Evolutionary conservation across 2,113 vertebrate genomes (phyloP).

Genomic region (Circaetus cinerascens): DNA sequence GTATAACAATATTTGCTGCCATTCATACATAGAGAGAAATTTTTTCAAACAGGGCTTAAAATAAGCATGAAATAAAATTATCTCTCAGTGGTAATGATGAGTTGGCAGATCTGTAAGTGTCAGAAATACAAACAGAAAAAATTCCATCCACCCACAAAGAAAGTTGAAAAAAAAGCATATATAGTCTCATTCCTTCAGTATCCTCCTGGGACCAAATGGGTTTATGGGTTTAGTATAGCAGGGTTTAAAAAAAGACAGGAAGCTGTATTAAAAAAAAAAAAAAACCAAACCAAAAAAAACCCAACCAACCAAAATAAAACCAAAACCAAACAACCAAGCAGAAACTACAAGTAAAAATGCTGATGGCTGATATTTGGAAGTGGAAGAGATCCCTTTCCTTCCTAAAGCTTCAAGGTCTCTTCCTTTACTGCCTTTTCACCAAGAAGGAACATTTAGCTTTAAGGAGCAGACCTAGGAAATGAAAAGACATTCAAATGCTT

Average conservation of each 20-base stretch:
- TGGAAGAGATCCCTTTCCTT: not conserved
- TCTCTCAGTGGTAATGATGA: not conserved
- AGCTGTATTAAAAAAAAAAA: not conserved
- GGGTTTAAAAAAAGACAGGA: not conserved
- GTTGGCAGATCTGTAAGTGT: not conserved
- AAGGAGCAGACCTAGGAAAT: not conserved
- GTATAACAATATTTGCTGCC: not conserved
- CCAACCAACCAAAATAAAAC: not conserved
- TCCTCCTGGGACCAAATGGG: not conserved
- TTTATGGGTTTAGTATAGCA: not conserved
- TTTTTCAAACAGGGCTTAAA: not conserved
- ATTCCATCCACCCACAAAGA: not conserved
- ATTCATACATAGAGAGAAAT: not conserved
- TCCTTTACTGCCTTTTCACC: not conserved
- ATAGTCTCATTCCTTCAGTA: not conserved
- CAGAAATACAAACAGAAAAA: not conserved
- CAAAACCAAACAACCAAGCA: not conserved
- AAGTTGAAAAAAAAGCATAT: not conserved
- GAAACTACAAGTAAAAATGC: not conserved
- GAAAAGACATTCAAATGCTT: not conserved
- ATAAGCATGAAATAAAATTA: not conserved
- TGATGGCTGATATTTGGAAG: not conserved
- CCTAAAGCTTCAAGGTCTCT: not conserved
- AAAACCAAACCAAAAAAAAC: fast-evolving
- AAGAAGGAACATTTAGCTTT: not conserved